phyloP scores from a whole-genome alignment of 2,113 vertebrate species.

The Coptodon bakossiorum region DNA sequence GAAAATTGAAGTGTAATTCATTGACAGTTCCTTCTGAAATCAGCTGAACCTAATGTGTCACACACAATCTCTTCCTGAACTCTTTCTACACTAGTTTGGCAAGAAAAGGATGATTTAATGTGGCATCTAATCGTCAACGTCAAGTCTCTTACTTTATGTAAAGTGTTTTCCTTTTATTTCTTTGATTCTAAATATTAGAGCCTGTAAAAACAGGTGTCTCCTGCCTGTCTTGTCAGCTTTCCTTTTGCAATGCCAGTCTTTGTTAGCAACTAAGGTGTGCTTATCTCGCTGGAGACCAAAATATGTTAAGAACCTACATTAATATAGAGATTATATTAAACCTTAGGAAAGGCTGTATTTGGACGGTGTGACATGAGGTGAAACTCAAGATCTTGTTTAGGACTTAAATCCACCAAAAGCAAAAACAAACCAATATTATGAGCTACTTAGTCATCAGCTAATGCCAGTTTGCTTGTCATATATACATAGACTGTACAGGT shows the following conservation, averaged over 20 bases:
- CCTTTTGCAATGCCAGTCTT: not conserved
- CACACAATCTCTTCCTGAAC: not conserved
- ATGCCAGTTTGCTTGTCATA: not conserved
- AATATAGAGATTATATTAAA: not conserved
- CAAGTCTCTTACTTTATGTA: not conserved
- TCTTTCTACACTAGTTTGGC: not conserved
- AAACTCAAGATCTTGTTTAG: not conserved
- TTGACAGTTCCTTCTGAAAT: not conserved
- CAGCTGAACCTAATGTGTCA: not conserved
- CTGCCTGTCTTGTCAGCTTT: not conserved
- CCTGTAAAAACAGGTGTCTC: not conserved
- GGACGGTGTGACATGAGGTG: rapidly evolving
- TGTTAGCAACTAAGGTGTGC: not conserved
- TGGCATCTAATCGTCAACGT: rapidly evolving
- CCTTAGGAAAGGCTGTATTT: not conserved
- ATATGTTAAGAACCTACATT: not conserved
- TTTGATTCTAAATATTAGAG: not conserved
- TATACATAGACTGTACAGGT: not conserved
- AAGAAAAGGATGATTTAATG: not conserved
- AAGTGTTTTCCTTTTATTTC: not conserved
- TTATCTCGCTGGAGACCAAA: not conserved
- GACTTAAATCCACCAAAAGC: not conserved
- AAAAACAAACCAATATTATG: not conserved
- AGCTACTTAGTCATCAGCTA: not conserved
- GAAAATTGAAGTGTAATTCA: not conserved